phyloP scores from a whole-genome alignment of 2,113 vertebrate species.

The Corydoras maculifer region DNA sequence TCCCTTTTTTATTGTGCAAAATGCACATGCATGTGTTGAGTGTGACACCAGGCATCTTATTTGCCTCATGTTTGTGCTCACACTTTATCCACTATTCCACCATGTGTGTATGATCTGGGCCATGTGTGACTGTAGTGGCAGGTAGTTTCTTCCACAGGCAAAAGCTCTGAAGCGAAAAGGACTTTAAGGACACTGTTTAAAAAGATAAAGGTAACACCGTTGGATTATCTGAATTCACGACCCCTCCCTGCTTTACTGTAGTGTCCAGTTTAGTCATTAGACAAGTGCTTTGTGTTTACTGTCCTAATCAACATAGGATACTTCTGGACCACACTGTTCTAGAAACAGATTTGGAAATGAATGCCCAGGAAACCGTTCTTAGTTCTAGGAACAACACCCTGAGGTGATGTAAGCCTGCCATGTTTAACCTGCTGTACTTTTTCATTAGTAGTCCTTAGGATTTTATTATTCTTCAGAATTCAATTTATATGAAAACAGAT shows the following conservation, averaged over 20 bases:
- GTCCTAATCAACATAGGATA: no score
- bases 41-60: constrained; percentile 30
- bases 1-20: no score
- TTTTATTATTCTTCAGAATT: no score
- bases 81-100: neutral
- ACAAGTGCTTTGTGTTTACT: neutral
- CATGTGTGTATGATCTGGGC: constrained; percentile 32
- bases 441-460: no score
- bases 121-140: constrained; percentile 69
- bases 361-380: no score
- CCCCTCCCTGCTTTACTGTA: constrained; percentile 1
- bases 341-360: no score
- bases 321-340: no score
- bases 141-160: constrained; percentile 68
- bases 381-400: no score
- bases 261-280: neutral
- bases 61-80: neutral
- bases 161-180: constrained; percentile 75
- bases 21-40: constrained; percentile 21
- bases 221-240: neutral
- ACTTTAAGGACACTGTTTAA: constrained; percentile 76
- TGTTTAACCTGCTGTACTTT: no score
- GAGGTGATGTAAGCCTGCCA: no score
- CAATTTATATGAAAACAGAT: no score
- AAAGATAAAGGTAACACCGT: constrained; percentile 73